Conservation (phyloP, 2,888 invertebrate species). For the Acheta domesticus region DNA sequence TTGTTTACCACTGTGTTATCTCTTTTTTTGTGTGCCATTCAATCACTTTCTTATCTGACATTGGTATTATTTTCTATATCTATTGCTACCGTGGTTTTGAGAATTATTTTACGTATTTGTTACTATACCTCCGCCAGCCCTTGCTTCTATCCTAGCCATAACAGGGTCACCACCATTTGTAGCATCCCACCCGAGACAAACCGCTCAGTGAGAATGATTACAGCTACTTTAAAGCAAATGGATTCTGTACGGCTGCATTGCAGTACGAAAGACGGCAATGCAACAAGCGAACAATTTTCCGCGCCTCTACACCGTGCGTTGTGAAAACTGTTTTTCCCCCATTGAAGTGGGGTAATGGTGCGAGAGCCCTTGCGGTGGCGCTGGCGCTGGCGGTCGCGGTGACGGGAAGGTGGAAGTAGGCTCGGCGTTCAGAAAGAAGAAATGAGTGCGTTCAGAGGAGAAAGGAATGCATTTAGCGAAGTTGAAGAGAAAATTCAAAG, state of each 20-base stretch:
- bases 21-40: too few relatives aligned
- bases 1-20: too few relatives aligned
- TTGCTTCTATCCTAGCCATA: too few relatives aligned
- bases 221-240: conserved; percentile 18
- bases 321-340: neutral
- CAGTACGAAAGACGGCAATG: neutral
- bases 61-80: too few relatives aligned
- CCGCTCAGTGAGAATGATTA: neutral
- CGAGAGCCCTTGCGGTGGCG: neutral
- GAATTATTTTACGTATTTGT: too few relatives aligned
- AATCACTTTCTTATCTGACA: too few relatives aligned
- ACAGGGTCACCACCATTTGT: too few relatives aligned
- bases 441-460: too few relatives aligned
- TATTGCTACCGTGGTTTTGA: too few relatives aligned
- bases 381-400: neutral
- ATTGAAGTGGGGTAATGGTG: neutral
- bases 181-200: neutral
- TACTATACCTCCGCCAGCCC: too few relatives aligned
- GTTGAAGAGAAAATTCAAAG: too few relatives aligned
- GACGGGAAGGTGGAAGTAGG: neutral
- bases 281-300: conserved; percentile 6
- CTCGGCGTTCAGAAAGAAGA: neutral
- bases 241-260: neutral
- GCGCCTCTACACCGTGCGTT: neutral
- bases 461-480: too few relatives aligned